These are phyloP conservation scores for Palythoa caribaeorum DNA, from an alignment of 92 coral and sea anemone species.

Conservation along the genomic window DNA sequence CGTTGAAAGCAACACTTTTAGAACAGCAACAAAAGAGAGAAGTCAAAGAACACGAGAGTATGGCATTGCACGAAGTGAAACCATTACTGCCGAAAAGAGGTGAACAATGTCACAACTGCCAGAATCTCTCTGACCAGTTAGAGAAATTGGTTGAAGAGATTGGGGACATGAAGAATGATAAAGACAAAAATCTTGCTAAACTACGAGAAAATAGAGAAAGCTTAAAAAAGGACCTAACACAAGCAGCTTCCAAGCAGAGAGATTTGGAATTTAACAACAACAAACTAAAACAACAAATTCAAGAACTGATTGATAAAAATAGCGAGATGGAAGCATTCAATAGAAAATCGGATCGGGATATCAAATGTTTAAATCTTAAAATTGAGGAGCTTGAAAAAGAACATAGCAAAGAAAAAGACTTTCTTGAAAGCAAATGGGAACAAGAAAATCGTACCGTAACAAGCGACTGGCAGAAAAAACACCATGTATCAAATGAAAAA, in stretches of 20 bases:
- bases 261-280: background rate
- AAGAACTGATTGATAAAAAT: background rate
- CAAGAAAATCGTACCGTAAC: background rate
- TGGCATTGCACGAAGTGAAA: background rate
- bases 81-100: background rate
- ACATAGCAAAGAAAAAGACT: background rate
- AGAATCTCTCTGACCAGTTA: background rate
- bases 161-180: background rate
- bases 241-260: background rate
- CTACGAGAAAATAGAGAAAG: background rate
- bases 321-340: background rate
- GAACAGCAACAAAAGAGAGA: conserved; percentile 1
- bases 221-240: background rate
- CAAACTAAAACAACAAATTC: background rate
- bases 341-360: background rate
- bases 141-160: background rate
- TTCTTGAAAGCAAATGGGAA: background rate
- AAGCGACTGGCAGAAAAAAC: background rate
- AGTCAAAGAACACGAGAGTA: background rate
- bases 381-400: background rate
- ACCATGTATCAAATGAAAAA: background rate
- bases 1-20: background rate
- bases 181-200: background rate
- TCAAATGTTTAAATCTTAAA: background rate
- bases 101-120: conserved; percentile 20